Conservation (phyloP, 2,113 vertebrate genomes). For the Cygnus buccinator region DNA sequence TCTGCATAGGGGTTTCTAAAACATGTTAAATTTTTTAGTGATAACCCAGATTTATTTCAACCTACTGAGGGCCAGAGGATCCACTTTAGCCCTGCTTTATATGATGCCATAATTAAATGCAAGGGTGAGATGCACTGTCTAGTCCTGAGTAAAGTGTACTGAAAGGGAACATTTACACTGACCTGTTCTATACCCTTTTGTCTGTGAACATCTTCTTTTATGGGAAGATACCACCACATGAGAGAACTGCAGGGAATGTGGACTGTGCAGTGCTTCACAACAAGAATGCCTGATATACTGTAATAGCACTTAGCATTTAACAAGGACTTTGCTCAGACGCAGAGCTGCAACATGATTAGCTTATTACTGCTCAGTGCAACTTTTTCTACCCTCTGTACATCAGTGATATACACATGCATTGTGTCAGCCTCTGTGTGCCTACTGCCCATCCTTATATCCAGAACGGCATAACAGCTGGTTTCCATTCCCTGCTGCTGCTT, state of each 20-base stretch:
- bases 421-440: neutral
- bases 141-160: neutral
- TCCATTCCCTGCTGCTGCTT: slow-evolving; percentile 18
- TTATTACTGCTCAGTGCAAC: neutral
- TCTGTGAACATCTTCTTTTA: neutral
- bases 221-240: neutral
- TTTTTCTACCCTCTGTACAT: neutral
- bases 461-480: slow-evolving; percentile 44
- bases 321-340: neutral
- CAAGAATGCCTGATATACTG: neutral
- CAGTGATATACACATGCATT: neutral
- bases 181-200: neutral
- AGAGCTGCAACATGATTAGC: neutral
- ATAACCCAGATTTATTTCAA: neutral
- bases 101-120: neutral
- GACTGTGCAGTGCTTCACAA: neutral
- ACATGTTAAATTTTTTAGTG: neutral
- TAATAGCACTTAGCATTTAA: neutral
- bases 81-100: neutral
- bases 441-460: slow-evolving; percentile 2
- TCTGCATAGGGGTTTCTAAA: neutral
- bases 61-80: neutral
- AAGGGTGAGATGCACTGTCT: neutral
- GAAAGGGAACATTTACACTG: neutral
- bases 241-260: neutral